Conservation (phyloP, 2,888 invertebrate species). For the Ormia ochracea region DNA sequence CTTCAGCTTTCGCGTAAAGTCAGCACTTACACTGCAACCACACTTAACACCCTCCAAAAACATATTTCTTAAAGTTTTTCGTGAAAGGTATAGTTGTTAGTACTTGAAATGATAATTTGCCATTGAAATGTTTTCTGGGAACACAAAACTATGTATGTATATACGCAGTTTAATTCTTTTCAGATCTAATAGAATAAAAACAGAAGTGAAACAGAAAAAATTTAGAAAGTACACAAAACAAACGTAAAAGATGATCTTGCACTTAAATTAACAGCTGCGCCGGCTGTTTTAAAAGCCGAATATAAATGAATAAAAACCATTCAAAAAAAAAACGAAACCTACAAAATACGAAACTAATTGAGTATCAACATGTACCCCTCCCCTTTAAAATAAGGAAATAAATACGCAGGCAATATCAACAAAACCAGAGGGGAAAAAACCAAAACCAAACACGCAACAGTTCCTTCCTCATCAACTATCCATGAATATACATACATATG, state of each 20-base stretch:
- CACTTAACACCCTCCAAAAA: no score
- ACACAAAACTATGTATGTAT: no score
- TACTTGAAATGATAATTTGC: no score
- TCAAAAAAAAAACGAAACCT: background rate
- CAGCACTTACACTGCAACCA: no score
- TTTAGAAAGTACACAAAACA: background rate
- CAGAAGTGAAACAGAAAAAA: background rate
- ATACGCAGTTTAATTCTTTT: constrained; percentile 16
- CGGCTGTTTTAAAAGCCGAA: constrained; percentile 57
- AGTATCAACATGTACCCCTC: constrained; percentile 43
- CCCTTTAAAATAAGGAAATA: background rate
- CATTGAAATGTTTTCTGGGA: no score
- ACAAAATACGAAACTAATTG: constrained; percentile 50
- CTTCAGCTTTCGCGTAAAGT: no score
- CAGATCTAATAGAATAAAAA: constrained; percentile 1
- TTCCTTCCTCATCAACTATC: no score
- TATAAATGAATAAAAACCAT: background rate
- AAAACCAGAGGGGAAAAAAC: constrained; percentile 18
- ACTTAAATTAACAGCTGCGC: constrained; percentile 60
- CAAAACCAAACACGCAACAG: constrained; percentile 53
- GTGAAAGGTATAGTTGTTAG: no score
- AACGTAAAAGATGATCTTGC: constrained; percentile 42
- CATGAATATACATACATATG: no score
- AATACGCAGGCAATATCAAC: background rate
- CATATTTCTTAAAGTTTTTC: no score